Base-by-base conservation (phyloP, 2,797 vertebrate species). In the Cyprinodon diabolis region DNA sequence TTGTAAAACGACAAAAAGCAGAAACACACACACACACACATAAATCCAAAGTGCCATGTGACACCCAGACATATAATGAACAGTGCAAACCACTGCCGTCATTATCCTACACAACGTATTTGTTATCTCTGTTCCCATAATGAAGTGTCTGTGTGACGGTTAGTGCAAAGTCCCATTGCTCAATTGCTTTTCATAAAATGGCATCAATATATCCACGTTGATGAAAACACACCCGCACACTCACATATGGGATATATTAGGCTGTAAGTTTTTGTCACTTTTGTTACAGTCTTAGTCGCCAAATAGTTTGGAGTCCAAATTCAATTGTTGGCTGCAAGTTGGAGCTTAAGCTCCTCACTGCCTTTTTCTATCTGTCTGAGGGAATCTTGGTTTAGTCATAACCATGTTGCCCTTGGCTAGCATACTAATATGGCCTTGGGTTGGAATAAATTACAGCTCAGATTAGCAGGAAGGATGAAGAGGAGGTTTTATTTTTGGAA, bases 401-500 rank as follows among this genome's bases (percentile, higher is more conserved):
- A 92, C 90, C 90, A 89, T 76, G 90, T 87, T 90, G 93, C 94
- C 93, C 89, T 87, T 74, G 91, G 94, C 93, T 90, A 94, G 93
- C 91, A 93, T 94, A 92, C 93, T 95, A 95, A 94, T 94, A 92
- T 86, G 90, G 93, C 94, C 94, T 92, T 91, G 91, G 91, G 93
- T 90, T 78, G 87, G 93, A 94, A 94, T 94, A 93, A 91, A 94
- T 94, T 94, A 94, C 82, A 75, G 80, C 88, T 94, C 86, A 92
- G 93, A 94, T 95, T 95, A 94, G 91, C 93, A 94, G 92, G 91
- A 94, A 95, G 93, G 93, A 95, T 95, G 91, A 89, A 92, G 91
- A 90, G 88, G 87, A 90, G 90, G 81, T 93, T 93, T 93, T 93
- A 93, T 94, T 94, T 95, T 94, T 93, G 92, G 91, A 93, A 93